Evolutionary conservation across 2,113 vertebrate genomes (phyloP).

Genomic region (Vulpes lagopus): DNA sequence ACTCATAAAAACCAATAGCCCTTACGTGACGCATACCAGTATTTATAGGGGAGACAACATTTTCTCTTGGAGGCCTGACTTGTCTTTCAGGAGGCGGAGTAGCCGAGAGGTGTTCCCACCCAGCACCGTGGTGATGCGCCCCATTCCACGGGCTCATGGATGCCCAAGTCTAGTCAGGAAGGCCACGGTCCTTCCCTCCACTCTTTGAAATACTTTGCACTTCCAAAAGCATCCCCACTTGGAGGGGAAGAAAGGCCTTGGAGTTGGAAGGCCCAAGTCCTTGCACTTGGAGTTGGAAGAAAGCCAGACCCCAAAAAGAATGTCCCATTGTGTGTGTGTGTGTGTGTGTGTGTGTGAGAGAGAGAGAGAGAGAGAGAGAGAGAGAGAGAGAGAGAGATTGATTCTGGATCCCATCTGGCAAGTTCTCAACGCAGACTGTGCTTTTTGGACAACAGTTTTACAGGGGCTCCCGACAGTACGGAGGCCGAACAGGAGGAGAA

Average conservation of each 20-base stretch:
- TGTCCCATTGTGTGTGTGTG: background rate
- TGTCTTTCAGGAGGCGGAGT: background rate
- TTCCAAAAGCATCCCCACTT: background rate
- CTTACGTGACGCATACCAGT: background rate
- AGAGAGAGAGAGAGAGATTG: background rate
- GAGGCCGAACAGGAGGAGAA: conserved; percentile 98
- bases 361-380: background rate
- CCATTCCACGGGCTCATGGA: background rate
- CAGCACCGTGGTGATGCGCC: fast-evolving
- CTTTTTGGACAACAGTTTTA: conserved; percentile 89
- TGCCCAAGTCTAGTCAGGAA: background rate
- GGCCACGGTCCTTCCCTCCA: background rate
- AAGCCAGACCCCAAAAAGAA: background rate
- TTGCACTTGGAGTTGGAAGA: background rate
- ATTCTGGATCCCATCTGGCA: background rate
- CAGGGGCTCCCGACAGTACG: conserved; percentile 91
- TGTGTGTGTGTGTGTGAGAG: background rate
- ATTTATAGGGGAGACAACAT: background rate
- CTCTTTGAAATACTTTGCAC: background rate
- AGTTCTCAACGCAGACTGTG: conserved; percentile 73
- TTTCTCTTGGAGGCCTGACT: background rate
- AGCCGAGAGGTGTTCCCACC: background rate
- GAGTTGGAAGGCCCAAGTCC: too few species aligned
- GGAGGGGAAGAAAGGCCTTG: background rate
- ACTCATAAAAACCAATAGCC: background rate